phyloP scores from a whole-genome alignment of 2,113 vertebrate genomes.

The Xenus cinereus region DNA sequence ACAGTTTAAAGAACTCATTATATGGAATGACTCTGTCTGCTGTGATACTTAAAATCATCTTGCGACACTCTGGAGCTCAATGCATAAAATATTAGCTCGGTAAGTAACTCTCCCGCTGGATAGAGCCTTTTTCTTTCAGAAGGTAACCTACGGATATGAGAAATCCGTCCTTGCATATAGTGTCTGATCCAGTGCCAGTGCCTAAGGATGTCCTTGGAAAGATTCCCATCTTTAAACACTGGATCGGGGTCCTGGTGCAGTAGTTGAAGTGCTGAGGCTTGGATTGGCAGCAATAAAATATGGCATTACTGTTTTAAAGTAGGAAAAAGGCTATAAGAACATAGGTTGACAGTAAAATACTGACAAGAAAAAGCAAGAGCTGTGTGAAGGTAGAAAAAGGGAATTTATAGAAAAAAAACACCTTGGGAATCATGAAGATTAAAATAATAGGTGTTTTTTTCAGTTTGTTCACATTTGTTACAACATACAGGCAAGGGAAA shows the following conservation, averaged over 20 bases:
- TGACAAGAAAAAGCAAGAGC: background rate
- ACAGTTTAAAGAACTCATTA: slow-evolving; percentile 50
- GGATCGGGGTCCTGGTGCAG: background rate
- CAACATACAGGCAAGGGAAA: background rate
- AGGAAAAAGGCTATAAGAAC: background rate
- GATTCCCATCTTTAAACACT: slow-evolving; percentile 11
- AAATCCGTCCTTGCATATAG: background rate
- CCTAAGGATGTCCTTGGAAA: slow-evolving; percentile 49
- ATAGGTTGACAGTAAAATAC: background rate
- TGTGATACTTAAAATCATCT: slow-evolving; percentile 37
- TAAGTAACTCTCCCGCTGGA: background rate
- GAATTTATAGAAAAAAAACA: background rate
- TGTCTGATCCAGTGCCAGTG: slow-evolving; percentile 50
- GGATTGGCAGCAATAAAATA: slow-evolving; percentile 1
- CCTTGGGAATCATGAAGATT: background rate
- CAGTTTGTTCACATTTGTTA: background rate
- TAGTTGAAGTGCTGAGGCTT: slow-evolving; percentile 27
- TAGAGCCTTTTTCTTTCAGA: slow-evolving; percentile 16
- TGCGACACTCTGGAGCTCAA: background rate
- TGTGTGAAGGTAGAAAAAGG: background rate
- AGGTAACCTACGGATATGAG: slow-evolving; percentile 28
- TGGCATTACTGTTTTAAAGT: background rate
- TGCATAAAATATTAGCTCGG: slow-evolving; percentile 41
- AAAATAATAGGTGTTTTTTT: background rate
- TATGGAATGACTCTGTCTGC: slow-evolving; percentile 34